phyloP scores from a whole-genome alignment of 1,140 invertebrate species.

The Drosophila ficusphila region DNA sequence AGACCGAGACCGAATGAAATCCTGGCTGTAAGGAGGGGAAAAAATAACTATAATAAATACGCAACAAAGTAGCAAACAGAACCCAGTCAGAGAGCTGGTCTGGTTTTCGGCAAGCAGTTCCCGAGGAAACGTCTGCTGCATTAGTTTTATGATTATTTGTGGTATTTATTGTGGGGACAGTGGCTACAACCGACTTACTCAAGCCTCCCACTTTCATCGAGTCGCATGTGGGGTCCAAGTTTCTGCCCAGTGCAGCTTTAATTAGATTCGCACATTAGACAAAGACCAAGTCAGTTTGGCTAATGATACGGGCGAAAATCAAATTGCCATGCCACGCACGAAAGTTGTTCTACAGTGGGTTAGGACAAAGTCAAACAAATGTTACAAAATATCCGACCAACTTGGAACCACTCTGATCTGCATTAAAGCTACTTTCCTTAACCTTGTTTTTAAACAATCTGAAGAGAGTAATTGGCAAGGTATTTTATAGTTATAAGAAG shows the following conservation, averaged over 20 bases:
- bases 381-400: too few species aligned
- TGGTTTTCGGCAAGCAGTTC: slow-evolving; percentile 38
- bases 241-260: slow-evolving; percentile 61
- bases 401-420: too few species aligned
- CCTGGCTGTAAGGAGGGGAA: slow-evolving; percentile 21
- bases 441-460: too few species aligned
- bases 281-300: slow-evolving; percentile 23
- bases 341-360: slow-evolving; percentile 7
- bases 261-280: slow-evolving; percentile 79
- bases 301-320: slow-evolving; percentile 57
- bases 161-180: slow-evolving; percentile 61
- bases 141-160: slow-evolving; percentile 83
- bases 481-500: too few species aligned
- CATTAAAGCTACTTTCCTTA: too few species aligned
- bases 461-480: too few species aligned
- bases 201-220: neutral
- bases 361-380: too few species aligned
- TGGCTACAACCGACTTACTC: slow-evolving; percentile 48
- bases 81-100: slow-evolving; percentile 22
- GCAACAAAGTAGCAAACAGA: slow-evolving; percentile 31
- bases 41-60: slow-evolving; percentile 61
- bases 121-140: slow-evolving; percentile 51
- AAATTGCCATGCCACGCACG: slow-evolving; percentile 62
- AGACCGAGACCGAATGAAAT: slow-evolving; percentile 17
- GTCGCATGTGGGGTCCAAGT: slow-evolving; percentile 52